Conservation (phyloP, 2,888 invertebrate species). For the Scaptomyza polygonia region DNA sequence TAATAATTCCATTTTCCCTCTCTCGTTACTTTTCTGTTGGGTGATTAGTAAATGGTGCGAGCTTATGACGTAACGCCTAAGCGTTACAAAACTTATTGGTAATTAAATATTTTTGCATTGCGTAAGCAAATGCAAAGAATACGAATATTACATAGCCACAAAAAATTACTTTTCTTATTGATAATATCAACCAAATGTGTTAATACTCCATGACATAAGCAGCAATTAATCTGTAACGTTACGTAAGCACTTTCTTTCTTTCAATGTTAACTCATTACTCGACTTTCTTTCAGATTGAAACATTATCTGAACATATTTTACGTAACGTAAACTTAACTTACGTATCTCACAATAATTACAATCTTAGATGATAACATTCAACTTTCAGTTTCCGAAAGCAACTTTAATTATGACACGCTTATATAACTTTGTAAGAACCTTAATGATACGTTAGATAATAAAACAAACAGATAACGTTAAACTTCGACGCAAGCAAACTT, state of each 20-base stretch:
- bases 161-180: slow-evolving; percentile 24
- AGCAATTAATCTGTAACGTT: not conserved
- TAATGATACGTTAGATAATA: not conserved
- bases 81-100: slow-evolving; percentile 20
- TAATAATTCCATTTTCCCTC: slow-evolving; percentile 41
- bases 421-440: not conserved
- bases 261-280: not conserved
- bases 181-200: slow-evolving; percentile 1
- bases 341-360: too few species aligned
- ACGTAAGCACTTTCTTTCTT: not conserved
- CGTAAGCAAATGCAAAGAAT: slow-evolving; percentile 11
- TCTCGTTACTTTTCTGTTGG: not conserved
- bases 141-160: not conserved
- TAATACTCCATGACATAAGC: slow-evolving; percentile 12
- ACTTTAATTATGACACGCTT: not conserved
- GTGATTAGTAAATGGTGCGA: not conserved
- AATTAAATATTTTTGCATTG: slow-evolving; percentile 34
- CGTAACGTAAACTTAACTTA: not conserved
- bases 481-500: slow-evolving; percentile 1
- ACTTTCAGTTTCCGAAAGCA: too few species aligned
- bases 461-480: slow-evolving; percentile 13
- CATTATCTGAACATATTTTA: not conserved
- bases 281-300: not conserved
- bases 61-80: slow-evolving; percentile 18
- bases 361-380: not conserved